phyloP scores from a whole-genome alignment of 2,888 invertebrate genomes.

The Ormyrus thymus region DNA sequence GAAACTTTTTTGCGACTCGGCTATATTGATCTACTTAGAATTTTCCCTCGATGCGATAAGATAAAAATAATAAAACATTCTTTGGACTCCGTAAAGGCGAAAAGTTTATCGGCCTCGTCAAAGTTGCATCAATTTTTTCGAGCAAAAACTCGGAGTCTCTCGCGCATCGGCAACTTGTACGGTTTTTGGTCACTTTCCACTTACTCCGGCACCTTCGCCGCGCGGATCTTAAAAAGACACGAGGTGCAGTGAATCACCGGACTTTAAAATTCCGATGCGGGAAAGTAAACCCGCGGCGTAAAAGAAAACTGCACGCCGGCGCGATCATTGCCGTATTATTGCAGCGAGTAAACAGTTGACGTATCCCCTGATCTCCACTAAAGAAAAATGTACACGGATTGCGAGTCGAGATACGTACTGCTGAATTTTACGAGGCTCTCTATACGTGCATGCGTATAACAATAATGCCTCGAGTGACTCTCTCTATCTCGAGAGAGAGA shows the following conservation, averaged over 20 bases:
- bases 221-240: no score
- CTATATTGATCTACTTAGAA: no score
- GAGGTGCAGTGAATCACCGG: not conserved
- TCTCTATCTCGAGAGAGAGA: no score
- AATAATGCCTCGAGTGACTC: conserved; percentile 41
- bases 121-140: no score
- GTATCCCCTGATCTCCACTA: not conserved
- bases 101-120: not conserved
- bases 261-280: conserved; percentile 26
- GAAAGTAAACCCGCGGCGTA: not conserved
- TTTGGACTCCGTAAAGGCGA: not conserved
- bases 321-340: conserved; percentile 15
- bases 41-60: not conserved
- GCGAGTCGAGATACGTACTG: not conserved
- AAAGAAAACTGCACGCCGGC: not conserved
- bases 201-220: no score
- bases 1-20: not conserved
- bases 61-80: not conserved
- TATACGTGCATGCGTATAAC: not conserved
- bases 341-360: conserved; percentile 9
- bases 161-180: no score
- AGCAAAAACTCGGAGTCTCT: no score
- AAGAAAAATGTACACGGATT: conserved; percentile 1
- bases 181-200: no score
- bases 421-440: not conserved